Base-by-base conservation (phyloP, 2,797 vertebrate genomes). In the Trematomus bernacchii region DNA sequence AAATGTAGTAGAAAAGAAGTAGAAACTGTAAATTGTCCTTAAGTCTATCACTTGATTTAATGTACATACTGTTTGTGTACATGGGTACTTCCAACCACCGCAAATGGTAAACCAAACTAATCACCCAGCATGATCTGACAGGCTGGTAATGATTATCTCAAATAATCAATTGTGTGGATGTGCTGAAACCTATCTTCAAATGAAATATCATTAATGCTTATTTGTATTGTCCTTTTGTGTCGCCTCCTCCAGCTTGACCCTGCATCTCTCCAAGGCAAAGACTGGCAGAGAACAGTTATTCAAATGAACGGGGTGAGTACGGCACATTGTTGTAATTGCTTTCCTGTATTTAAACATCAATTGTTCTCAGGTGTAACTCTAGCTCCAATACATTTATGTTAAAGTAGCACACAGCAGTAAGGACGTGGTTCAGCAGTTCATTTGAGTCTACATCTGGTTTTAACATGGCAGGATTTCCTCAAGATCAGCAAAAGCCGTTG, bases 261-360 rank as follows among this genome's bases (percentile, higher is more conserved):
- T 0, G 97, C 99, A 87, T 86, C 83, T 1, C 93, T 99, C 73
- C 97, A 98, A 86, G 97, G 97, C 76, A 98, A 98, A 93, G 98
- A 99, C 33, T 99, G 98, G 98, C 98, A 99, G 67, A 96, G 97
- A 58, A 97, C 97, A 0, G 96, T 99, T 82, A 97, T 99, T 81
- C 93, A 95, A 5, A 99, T 99, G 98, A 98, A 97, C 0, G 98
- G 97, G 90, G 98, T 99, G 92, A 91, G 97, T 95, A 14, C 4
- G 54, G 44, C 10, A 2, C 42, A 4, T 42, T 53, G 59, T 37
- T 61, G 3, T 30, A 37, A 42, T 14, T 19, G 3, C 12, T 47
- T 33, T 55, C 3, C 12, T 61, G 8, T 43, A 27, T 65, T 63
- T 10, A 16, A 0, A 37, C 4, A 12, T 65, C n/a, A 18, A 1